Conservation (phyloP, 2,797 vertebrate species). For the Falco biarmicus region DNA sequence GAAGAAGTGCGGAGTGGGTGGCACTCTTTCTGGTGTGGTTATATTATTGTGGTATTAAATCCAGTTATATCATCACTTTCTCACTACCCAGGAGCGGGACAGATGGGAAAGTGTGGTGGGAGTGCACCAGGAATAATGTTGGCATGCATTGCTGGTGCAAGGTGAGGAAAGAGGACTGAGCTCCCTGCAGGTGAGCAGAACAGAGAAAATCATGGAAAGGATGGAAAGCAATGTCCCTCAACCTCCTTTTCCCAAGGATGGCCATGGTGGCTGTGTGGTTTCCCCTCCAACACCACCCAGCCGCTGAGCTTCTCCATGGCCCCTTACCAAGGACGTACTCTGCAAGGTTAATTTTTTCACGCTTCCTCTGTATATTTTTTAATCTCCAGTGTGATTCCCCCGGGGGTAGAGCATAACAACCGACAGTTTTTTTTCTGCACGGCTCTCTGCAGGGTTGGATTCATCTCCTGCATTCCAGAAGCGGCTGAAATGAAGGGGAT, state of each 20-base stretch:
- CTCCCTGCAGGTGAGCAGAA: constrained; percentile 17
- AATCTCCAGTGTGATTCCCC: neutral
- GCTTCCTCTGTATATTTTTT: neutral
- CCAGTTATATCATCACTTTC: constrained; percentile 36
- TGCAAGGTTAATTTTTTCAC: constrained; percentile 15
- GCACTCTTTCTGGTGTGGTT: constrained; percentile 20
- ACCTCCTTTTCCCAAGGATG: neutral
- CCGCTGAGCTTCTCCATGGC: neutral
- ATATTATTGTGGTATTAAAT: constrained; percentile 17
- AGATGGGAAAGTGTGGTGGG: constrained; percentile 35
- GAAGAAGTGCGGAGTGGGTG: constrained; percentile 31
- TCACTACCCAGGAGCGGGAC: constrained; percentile 43
- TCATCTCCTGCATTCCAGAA: neutral
- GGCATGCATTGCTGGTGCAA: neutral
- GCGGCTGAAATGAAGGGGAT: fast-evolving
- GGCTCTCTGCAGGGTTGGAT: neutral
- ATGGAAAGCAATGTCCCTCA: neutral
- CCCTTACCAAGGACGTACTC: neutral
- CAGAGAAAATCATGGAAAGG: neutral
- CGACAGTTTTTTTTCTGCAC: neutral
- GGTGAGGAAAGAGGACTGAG: neutral
- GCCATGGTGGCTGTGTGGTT: fast-evolving
- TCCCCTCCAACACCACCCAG: fast-evolving
- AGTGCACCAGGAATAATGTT: constrained; percentile 34
- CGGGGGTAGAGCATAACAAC: neutral